Evolutionary conservation across 2,797 vertebrate genomes (phyloP).

Genomic region (Acipenser oxyrinchus): DNA sequence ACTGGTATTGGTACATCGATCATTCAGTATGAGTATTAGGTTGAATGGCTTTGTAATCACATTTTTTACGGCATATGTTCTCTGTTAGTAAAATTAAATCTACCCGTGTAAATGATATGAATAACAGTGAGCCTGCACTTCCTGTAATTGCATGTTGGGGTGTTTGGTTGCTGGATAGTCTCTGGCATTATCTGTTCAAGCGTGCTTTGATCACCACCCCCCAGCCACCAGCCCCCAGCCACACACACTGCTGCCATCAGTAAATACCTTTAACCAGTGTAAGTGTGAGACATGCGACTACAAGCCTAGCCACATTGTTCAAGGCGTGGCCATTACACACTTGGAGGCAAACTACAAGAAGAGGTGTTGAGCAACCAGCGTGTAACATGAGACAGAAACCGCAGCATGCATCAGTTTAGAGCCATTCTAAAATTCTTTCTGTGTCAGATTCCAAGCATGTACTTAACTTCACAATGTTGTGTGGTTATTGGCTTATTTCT

Average conservation of each 20-base stretch:
- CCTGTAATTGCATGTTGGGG: neutral
- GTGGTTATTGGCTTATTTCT: too few species aligned
- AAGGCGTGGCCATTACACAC: neutral
- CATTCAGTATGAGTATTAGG: too few species aligned
- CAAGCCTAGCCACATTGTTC: neutral
- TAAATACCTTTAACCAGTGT: neutral
- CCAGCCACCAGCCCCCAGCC: neutral
- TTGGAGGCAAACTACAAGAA: neutral
- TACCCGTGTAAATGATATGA: too few species aligned
- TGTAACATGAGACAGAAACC: slow-evolving; percentile 9
- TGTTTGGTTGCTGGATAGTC: neutral
- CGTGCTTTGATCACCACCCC: neutral
- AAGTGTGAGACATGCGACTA: neutral
- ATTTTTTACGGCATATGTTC: too few species aligned
- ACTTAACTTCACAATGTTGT: too few species aligned
- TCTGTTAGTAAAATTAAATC: too few species aligned
- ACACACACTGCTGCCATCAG: neutral
- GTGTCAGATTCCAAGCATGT: too few species aligned
- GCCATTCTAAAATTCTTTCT: too few species aligned
- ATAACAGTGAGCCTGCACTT: too few species aligned
- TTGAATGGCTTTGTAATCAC: too few species aligned
- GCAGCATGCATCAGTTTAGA: too few species aligned
- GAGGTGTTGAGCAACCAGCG: neutral
- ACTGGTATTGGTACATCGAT: too few species aligned
- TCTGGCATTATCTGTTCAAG: neutral